Conservation (phyloP, 2,113 vertebrate genomes). For the Nymphicus hollandicus region DNA sequence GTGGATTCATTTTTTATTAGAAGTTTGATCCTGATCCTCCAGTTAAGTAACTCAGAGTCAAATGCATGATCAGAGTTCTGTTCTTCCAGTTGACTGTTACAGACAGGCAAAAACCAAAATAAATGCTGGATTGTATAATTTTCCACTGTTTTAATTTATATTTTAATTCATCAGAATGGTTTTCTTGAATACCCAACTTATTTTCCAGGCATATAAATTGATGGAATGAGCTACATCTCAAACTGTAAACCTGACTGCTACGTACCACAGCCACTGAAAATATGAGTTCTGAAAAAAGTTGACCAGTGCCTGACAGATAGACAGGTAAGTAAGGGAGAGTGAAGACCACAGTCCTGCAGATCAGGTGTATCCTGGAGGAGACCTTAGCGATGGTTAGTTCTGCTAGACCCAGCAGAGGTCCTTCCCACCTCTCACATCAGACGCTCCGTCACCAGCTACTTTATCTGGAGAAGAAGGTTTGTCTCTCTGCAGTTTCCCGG, state of each 20-base stretch:
- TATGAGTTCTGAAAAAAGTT: neutral
- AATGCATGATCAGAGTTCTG: neutral
- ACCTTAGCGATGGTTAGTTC: neutral
- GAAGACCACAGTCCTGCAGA: neutral
- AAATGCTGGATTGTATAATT: neutral
- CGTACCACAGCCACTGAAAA: neutral
- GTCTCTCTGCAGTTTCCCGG: neutral
- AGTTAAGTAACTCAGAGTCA: neutral
- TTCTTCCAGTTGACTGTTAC: neutral
- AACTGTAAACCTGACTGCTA: accelerated
- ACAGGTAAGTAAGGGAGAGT: neutral
- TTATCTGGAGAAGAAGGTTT: neutral
- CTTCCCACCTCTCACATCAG: neutral
- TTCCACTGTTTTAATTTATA: neutral
- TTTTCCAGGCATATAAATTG: neutral
- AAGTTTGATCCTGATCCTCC: neutral
- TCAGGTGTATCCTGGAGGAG: neutral
- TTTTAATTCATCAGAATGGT: neutral
- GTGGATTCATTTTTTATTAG: neutral
- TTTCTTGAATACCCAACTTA: neutral
- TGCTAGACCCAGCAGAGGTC: neutral
- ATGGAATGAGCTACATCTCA: neutral
- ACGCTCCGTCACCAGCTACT: neutral
- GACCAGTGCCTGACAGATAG: neutral
- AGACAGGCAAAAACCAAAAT: neutral